Evolutionary conservation across 2,888 invertebrate genomes (phyloP).

Genomic region (Pimpla rufipes): DNA sequence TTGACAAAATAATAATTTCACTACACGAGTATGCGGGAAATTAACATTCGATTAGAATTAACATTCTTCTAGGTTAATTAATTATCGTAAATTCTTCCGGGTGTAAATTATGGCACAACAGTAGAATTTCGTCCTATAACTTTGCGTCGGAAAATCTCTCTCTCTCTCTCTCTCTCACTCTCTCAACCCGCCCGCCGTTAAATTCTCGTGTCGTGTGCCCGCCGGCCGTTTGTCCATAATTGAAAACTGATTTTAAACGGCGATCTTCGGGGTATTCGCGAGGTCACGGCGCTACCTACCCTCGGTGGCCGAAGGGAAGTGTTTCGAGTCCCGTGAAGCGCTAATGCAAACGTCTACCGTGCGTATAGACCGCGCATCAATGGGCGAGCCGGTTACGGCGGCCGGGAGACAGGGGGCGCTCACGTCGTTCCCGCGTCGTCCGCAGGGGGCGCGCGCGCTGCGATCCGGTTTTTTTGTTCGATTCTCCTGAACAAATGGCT

Average conservation of each 20-base stretch:
- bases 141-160: background rate
- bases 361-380: slow-evolving; percentile 44
- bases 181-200: background rate
- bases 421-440: background rate
- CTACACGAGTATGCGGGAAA: slow-evolving; percentile 10
- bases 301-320: slow-evolving; percentile 41
- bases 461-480: too few relatives aligned
- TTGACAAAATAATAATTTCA: slow-evolving; percentile 30
- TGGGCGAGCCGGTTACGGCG: background rate
- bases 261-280: slow-evolving; percentile 25
- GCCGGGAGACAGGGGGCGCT: background rate
- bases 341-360: slow-evolving; percentile 55
- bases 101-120: background rate
- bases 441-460: background rate
- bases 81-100: too few relatives aligned
- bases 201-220: background rate
- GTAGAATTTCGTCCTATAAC: background rate
- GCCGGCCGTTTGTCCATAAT: background rate
- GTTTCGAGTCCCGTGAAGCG: slow-evolving; percentile 48
- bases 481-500: too few relatives aligned
- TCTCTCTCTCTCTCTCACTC: background rate
- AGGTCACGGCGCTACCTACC: slow-evolving; percentile 10
- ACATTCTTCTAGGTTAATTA: slow-evolving; percentile 17
- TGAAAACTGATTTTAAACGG: slow-evolving; percentile 33
- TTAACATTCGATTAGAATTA: slow-evolving; percentile 7